Percentiles rank a stretch among this genome's conserved stretches.
phyloP scores from a whole-genome alignment of 2,113 vertebrate genomes.

The Psilopogon haemacephalus region DNA sequence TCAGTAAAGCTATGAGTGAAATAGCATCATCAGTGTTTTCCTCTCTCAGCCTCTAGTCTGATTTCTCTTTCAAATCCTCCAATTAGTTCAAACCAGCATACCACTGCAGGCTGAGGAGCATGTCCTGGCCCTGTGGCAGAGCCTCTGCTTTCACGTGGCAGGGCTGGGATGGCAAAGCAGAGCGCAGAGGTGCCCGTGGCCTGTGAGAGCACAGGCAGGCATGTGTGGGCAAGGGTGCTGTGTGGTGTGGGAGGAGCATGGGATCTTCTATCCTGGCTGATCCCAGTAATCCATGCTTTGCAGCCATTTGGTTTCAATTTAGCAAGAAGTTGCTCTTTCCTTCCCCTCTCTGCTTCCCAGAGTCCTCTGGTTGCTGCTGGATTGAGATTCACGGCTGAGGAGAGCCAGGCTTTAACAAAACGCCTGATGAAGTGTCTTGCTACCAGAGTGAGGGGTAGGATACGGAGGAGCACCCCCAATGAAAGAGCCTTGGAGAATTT shows the following conservation, averaged over 20 bases:
- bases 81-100: no score
- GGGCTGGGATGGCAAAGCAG: background rate
- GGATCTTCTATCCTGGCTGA: background rate
- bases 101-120: background rate
- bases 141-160: background rate
- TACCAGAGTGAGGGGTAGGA: background rate
- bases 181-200: background rate
- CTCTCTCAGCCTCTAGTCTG: no score
- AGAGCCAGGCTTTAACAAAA: background rate
- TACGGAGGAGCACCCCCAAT: background rate
- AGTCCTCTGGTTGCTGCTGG: background rate
- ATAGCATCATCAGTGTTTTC: no score
- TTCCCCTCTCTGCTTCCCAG: background rate
- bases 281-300: background rate
- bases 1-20: no score
- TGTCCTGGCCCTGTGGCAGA: background rate
- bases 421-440: background rate
- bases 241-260: background rate
- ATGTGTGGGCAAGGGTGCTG: background rate
- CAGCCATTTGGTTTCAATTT: slow-evolving; percentile 12
- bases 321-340: background rate
- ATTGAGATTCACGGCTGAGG: background rate
- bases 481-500: background rate
- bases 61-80: no score
- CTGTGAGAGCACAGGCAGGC: background rate